Conservation (phyloP, 2,797 vertebrate species). For the Coccyzus lansbergi region DNA sequence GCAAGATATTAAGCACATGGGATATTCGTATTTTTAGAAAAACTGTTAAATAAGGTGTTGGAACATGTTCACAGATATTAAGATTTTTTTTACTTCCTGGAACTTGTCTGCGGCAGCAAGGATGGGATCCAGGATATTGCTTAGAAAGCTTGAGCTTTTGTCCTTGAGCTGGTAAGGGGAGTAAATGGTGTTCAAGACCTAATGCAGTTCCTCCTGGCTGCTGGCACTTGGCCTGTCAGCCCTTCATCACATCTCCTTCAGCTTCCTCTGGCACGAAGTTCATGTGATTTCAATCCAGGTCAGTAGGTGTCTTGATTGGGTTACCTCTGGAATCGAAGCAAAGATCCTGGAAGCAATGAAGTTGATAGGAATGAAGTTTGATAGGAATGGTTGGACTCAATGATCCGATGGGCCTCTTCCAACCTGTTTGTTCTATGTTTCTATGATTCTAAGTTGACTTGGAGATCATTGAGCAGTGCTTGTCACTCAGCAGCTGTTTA, state of each 20-base stretch:
- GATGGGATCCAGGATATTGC: background rate
- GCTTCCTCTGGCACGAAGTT: background rate
- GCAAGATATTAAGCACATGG: background rate
- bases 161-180: background rate
- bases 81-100: background rate
- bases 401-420: too few relatives aligned
- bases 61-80: conserved; percentile 19
- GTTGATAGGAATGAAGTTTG: too few relatives aligned
- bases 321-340: background rate
- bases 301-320: background rate
- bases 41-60: conserved; percentile 22
- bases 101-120: background rate
- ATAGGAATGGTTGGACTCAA: too few relatives aligned
- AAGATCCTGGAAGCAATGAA: background rate
- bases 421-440: too few relatives aligned
- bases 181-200: background rate
- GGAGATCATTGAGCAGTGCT: background rate
- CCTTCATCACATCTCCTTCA: background rate
- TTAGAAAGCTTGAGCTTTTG: background rate
- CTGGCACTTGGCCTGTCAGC: background rate
- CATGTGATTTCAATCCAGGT: background rate
- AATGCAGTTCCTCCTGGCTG: background rate
- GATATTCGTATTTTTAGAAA: background rate
- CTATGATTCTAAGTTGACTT: too few relatives aligned
- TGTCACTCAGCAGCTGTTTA: background rate